phyloP scores from a whole-genome alignment of 2,113 vertebrate species.

The Mus spicilegus region DNA sequence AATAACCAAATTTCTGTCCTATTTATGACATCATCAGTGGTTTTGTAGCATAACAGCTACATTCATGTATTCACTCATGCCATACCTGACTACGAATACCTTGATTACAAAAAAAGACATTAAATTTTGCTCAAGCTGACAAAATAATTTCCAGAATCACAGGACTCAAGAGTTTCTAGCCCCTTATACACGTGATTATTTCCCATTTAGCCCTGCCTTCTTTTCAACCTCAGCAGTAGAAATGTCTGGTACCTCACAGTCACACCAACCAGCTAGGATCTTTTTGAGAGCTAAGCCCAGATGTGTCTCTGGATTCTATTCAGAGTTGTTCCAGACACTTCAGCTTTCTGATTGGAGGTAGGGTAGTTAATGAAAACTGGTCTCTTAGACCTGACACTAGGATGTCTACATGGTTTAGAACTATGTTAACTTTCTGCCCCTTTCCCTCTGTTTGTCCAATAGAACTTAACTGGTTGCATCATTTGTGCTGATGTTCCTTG shows the following conservation, averaged over 20 bases:
- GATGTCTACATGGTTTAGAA: background rate
- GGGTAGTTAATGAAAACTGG: background rate
- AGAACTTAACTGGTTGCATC: background rate
- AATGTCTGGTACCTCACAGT: background rate
- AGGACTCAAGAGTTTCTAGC: background rate
- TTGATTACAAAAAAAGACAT: background rate
- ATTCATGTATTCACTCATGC: background rate
- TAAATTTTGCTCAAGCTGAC: background rate
- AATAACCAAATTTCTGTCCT: background rate
- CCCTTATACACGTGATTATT: background rate
- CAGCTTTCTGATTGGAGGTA: background rate
- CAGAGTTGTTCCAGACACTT: background rate
- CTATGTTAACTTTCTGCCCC: background rate
- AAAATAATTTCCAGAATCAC: background rate
- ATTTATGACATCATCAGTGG: background rate
- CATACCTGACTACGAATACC: too few species aligned
- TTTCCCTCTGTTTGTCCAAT: slow-evolving; percentile 2
- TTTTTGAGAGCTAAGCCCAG: background rate
- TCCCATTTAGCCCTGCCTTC: background rate
- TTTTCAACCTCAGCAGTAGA: background rate
- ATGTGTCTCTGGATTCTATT: background rate
- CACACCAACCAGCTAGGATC: background rate
- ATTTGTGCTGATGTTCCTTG: slow-evolving; percentile 48
- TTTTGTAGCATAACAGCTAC: background rate
- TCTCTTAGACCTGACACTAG: background rate